Conservation (phyloP, 2,113 vertebrate genomes). For the Nycticryphes semicollaris region DNA sequence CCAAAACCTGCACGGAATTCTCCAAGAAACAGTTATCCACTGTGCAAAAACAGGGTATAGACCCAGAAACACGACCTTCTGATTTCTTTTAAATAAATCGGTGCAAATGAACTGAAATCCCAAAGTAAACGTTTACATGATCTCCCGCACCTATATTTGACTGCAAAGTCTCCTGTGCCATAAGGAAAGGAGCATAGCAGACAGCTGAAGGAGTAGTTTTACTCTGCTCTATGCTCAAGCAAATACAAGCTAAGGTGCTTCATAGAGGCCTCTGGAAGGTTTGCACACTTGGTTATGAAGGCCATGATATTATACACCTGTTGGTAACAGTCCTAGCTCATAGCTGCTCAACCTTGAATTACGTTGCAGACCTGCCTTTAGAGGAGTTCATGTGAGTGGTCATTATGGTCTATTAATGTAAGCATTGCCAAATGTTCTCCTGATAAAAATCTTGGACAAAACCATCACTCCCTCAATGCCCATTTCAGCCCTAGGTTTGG, state of each 20-base stretch:
- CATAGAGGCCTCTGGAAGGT: neutral
- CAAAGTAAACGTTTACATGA: neutral
- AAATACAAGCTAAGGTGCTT: neutral
- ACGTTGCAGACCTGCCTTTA: neutral
- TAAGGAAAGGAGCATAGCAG: neutral
- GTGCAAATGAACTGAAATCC: neutral
- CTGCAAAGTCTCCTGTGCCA: neutral
- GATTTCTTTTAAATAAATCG: neutral
- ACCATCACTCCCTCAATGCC: rapidly evolving
- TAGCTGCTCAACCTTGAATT: neutral
- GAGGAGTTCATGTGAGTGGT: neutral
- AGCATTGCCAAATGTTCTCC: neutral
- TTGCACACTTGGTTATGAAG: neutral
- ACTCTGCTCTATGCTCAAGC: rapidly evolving
- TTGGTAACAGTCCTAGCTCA: neutral
- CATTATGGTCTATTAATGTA: neutral
- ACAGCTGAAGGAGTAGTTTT: neutral
- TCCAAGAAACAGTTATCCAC: neutral
- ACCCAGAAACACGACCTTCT: neutral
- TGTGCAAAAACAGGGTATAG: neutral
- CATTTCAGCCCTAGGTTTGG: neutral
- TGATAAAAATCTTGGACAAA: neutral
- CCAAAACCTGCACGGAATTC: neutral
- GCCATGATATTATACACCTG: neutral
- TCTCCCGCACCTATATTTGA: neutral